Evolutionary conservation across 92 coral and sea anemone species (phyloP).

Genomic region (Zoanthus sociatus): DNA sequence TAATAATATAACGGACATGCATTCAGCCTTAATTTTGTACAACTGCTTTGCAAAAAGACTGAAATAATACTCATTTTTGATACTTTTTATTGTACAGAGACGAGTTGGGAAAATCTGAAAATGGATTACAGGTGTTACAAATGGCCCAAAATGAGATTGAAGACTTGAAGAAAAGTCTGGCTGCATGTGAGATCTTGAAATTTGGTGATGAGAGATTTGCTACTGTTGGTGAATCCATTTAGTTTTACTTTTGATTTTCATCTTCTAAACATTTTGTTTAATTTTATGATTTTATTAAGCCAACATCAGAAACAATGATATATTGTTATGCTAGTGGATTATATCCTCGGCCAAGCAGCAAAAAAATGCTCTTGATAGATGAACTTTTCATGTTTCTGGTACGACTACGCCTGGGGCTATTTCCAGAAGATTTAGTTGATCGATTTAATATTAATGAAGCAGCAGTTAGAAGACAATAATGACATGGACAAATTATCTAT

Average conservation of each 20-base stretch:
- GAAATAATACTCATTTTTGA: not conserved
- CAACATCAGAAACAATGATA: not conserved
- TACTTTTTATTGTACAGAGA: not conserved
- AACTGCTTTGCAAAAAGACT: slow-evolving; percentile 13
- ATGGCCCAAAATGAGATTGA: too few species aligned
- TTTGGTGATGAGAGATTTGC: not conserved
- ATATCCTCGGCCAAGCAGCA: slow-evolving; percentile 7
- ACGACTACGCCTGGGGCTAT: not conserved
- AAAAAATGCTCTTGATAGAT: not conserved
- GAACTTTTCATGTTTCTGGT: slow-evolving; percentile 6
- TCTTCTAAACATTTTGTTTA: not conserved
- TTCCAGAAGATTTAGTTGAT: slow-evolving; percentile 9
- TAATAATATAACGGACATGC: too few species aligned
- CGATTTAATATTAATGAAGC: not conserved
- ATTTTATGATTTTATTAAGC: not conserved
- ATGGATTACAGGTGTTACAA: not conserved
- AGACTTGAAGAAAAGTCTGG: too few species aligned
- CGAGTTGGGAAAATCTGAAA: not conserved
- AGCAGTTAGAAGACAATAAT: not conserved
- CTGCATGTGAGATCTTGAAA: not conserved
- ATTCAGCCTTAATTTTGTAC: too few species aligned
- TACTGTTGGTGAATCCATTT: too few species aligned
- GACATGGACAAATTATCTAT: not conserved
- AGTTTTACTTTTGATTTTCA: not conserved
- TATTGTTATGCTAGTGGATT: not conserved